Percentiles rank a stretch among this genome's conserved stretches.
These are phyloP conservation scores for Galago senegalensis DNA, from an alignment of 2,797 vertebrate species.

Conservation along the genomic window DNA sequence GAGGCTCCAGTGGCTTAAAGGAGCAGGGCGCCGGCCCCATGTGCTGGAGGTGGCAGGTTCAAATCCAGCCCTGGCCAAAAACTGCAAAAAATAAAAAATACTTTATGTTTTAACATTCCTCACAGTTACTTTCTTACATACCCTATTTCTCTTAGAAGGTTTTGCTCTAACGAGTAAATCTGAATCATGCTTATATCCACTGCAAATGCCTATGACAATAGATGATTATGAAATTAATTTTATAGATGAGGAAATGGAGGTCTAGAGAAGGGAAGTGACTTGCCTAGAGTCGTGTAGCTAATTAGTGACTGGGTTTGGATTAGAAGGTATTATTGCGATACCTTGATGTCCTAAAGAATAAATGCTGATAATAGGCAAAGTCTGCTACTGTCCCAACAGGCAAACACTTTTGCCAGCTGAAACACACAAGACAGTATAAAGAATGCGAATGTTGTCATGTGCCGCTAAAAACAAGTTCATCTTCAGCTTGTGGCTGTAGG, in stretches of 20 bases:
- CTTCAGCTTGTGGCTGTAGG: constrained; percentile 93
- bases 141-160: background rate
- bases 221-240: constrained; percentile 12
- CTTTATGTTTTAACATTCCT: background rate
- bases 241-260: constrained; percentile 15
- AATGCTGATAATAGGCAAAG: background rate
- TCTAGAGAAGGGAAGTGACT: background rate
- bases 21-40: too few relatives aligned
- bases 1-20: too few relatives aligned
- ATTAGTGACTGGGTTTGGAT: constrained; percentile 17
- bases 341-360: constrained; percentile 3
- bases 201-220: background rate
- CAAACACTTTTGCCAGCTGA: background rate
- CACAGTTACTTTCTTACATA: background rate
- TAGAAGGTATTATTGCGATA: background rate
- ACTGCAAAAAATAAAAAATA: too few relatives aligned
- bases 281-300: background rate
- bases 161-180: constrained; percentile 11
- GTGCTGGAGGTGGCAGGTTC: too few relatives aligned
- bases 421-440: background rate
- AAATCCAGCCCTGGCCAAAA: too few relatives aligned
- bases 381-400: background rate
- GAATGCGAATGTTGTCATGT: background rate
- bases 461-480: constrained; percentile 66
- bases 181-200: background rate